Conservation (phyloP, 1,140 invertebrate species). For the Drosophila athabasca region DNA sequence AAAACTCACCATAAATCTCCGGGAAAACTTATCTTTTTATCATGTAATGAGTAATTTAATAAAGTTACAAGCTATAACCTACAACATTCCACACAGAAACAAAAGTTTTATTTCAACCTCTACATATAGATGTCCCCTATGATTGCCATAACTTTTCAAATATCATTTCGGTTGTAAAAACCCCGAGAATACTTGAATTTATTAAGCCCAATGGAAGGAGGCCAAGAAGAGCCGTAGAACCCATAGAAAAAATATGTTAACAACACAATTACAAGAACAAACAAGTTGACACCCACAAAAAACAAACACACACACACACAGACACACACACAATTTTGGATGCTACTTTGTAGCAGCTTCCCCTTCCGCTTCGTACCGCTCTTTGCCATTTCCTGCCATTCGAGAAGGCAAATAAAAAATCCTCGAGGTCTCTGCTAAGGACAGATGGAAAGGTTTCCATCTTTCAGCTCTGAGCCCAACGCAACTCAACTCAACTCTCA, state of each 20-base stretch:
- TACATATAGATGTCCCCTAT: background rate
- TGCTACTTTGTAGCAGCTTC: conserved; percentile 8
- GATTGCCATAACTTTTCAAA: conserved; percentile 10
- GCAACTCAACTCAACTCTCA: conserved; percentile 14
- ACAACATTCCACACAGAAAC: background rate
- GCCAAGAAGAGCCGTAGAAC: conserved; percentile 15
- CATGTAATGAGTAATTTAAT: background rate
- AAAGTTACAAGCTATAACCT: too few relatives aligned
- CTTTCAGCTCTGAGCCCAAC: conserved; percentile 25
- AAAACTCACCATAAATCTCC: too few relatives aligned
- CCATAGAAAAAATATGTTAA: conserved; percentile 45
- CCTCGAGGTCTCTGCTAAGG: conserved; percentile 40
- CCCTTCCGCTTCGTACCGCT: too few relatives aligned
- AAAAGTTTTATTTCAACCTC: too few relatives aligned
- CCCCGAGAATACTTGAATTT: conserved; percentile 12
- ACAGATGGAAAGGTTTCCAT: conserved; percentile 48
- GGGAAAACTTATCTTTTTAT: too few relatives aligned
- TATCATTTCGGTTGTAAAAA: conserved; percentile 20
- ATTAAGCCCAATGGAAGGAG: conserved; percentile 20
- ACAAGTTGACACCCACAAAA: conserved; percentile 50
- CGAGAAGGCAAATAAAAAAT: conserved; percentile 58
- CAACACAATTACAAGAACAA: conserved; percentile 55
- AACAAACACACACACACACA: conserved; percentile 1
- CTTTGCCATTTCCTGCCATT: background rate
- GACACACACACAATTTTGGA: conserved; percentile 46